Evolutionary conservation across 2,113 vertebrate genomes (phyloP), one percentile per base, ranked within the genome.

Genomic region (Reinhardtius hippoglossoides): DNA sequence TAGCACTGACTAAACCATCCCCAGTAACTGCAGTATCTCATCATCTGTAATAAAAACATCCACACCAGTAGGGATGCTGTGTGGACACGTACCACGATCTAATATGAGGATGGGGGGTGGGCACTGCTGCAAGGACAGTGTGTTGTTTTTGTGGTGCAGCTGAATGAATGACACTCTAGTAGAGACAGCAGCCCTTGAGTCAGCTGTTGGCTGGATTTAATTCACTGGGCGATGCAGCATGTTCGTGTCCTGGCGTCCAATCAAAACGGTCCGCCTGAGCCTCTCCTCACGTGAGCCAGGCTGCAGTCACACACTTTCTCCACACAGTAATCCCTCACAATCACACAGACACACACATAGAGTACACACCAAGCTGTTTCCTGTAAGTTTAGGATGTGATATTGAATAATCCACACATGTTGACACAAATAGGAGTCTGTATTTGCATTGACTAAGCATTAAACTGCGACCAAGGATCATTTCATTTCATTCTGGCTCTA

Each of bases 251-350:
- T 59, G 68, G 5, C 21, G 1, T 76, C 87, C 88, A 91, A 87
- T 92, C 91, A 89, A 87, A 92, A 44, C 61, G 3, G 74, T 44
- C 84, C 4, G 70, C 59, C 88, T 87, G 84, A 91, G 85, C 92
- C 35, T 31, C 68, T 88, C 58, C 82, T 91, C 90, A 87, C 70
- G 78, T 89, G 89, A 91, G 78, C 75, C 76, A 50, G 67, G 59
- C 84, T 88, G 85, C 84, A 74, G 75, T 62, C 62, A 24, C 85
- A 87, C 78, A 80, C 70, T 65, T 71, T 18, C 35, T 68, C 55
- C 66, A 76, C 58, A 54, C 76, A 15, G 78, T 90, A 92, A 92
- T 93, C 87, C 84, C 70, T 58, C 67, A 58, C 74, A 50, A 24
- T 20, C 67, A 24, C 26, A 35, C 44, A 66, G 60, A 76, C 58